These are phyloP conservation scores for Zophobas morio DNA, from an alignment of 1,140 invertebrate genomes.

Conservation along the genomic window DNA sequence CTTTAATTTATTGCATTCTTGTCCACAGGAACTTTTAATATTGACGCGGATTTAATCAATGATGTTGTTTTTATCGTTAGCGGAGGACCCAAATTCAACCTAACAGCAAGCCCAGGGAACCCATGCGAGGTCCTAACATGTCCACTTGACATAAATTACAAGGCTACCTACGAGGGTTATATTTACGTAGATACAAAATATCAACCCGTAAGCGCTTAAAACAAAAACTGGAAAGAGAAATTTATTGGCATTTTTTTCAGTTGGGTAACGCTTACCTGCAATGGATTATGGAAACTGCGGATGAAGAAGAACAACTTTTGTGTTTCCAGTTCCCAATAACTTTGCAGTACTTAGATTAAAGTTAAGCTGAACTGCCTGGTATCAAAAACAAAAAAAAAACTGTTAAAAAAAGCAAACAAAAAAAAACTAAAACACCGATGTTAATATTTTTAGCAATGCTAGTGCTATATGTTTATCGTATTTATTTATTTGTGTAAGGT, in stretches of 20 bases:
- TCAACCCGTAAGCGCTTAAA: not conserved
- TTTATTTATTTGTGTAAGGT: slow-evolving; percentile 12
- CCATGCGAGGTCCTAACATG: slow-evolving; percentile 15
- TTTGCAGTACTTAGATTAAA: not conserved
- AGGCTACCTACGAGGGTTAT: not conserved
- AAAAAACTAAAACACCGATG: no score
- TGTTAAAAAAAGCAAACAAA: no score
- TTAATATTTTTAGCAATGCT: no score
- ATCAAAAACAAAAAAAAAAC: no score
- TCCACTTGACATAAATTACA: not conserved
- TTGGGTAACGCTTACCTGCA: not conserved
- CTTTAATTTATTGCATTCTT: slow-evolving; percentile 6
- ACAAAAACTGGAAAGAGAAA: not conserved
- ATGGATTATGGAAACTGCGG: slow-evolving; percentile 19
- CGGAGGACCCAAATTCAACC: not conserved
- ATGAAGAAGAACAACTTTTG: not conserved
- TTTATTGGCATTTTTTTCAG: slow-evolving; percentile 6
- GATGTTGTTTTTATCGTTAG: not conserved
- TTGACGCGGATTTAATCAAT: not conserved
- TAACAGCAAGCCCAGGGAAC: slow-evolving; percentile 1
- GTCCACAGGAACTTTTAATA: not conserved
- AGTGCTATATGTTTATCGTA: slow-evolving; percentile 18
- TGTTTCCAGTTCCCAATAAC: slow-evolving; percentile 7
- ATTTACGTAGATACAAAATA: not conserved
- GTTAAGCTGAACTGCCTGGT: no score